Evolutionary conservation across 2,797 vertebrate species (phyloP), one percentile per base, ranked within the genome.

Genomic region (Kryptopterus vitreolus): DNA sequence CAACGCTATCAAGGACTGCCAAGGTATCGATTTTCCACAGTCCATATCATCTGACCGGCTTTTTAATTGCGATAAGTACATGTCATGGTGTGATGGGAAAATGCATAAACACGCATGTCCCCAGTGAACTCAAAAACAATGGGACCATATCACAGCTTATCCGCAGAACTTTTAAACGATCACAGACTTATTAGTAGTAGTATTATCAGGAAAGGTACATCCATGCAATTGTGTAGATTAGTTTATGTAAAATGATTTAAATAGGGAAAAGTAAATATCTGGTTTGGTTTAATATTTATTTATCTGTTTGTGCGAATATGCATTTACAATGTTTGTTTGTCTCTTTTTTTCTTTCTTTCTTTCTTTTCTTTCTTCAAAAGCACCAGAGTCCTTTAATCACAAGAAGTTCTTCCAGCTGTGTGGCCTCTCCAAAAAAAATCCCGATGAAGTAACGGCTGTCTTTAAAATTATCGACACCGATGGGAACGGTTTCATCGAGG

Each of bases 341-440:
- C 3, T 77, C 22, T 20, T 24, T 10, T 35, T 78, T 63, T 81
- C 80, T 84, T 43, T 85, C 82, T 18, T 57, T 3, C 16, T 10
- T 62, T 68, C 29, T 24, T 76, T 62, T 80, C 82, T 85, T 38
- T 85, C 83, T 57, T n/a, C 83, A 87, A 87, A 88, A 99, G 98
- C 94, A 88, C 95, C 96, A 86, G 96, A 98, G 85, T 95, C 96
- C 89, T 99, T 99, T 89, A 95, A 92, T 86, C 92, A 93, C 87
- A 98, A 96, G 92, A 98, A 96, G 94, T 99, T 99, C 92, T 99
- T 99, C 94, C 92, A 96, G 92, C 82, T 93, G 57, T 96, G 94
- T 77, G 97, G 98, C 80, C 95, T 99, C 82, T 88, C 91, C 88
- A 95, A 96, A 92, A 98, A 98, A 92, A 95, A 92, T 1, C 89